Evolutionary conservation across 37 sponge, comb jelly and placozoan species (phyloP), one percentile per base, ranked within the genome.

Genomic region (Agelas oroides): DNA sequence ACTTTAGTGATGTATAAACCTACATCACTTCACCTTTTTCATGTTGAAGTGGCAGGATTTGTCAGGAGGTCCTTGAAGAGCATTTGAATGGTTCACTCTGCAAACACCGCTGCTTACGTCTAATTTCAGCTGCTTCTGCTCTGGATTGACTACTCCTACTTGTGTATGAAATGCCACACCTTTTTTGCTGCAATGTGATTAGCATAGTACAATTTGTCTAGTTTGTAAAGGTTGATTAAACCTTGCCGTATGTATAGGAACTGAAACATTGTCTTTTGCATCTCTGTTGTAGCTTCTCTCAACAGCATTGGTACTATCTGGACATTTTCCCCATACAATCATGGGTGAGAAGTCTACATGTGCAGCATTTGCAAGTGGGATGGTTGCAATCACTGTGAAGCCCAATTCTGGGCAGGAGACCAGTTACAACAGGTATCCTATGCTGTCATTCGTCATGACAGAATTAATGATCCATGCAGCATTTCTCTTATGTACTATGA

Each of bases 171-270:
- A 76, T 21, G 27, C 11, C 28, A 57, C 59, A n/a, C 12, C 76
- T 60, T 15, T 24, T 55, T 17, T 56, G 76, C 32, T 54, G 30
- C 34, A 36, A 76, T 11, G 25, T 36, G 56, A 24, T 76, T 76
- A 76, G 76, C 58, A 55, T 35, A 56, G 54, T 35, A 33, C 1
- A 60, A 56, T 27, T 76, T 76, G 38, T 76, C 76, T 32, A 76
- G 30, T 57, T 67, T 67, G 35, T 25, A 25, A 2, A 33, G 5
- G 69, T 31, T 32, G 32, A 33, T 19, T 2, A 32, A 12, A 12
- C 5, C n/a, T 67, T 67, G 69, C 30, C 12, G 53, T 16, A n/a
- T n/a, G n/a, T n/a, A 31, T 23, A 14, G n/a, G 14, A 3, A 27
- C 62, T 25, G 46, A 8, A 8, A 46, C 8, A 8, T 8, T 12